Conservation (phyloP, 2,888 invertebrate species). For the Rotaria sp. region DNA sequence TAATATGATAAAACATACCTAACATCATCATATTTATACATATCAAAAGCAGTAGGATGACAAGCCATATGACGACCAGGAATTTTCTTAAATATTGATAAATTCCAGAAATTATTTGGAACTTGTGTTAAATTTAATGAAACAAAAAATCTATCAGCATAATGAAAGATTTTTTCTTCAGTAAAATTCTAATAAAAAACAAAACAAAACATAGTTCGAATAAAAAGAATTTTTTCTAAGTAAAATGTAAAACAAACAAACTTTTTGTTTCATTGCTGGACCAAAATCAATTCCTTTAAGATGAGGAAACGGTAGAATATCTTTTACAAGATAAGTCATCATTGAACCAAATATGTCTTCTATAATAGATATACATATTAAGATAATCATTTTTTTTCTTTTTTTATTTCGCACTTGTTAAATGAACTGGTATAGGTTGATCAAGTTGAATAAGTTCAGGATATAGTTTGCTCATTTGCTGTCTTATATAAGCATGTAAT, state of each 20-base stretch:
- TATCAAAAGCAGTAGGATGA: slow-evolving; percentile 73
- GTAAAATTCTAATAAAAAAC: slow-evolving; percentile 47
- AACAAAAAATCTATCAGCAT: slow-evolving; percentile 50
- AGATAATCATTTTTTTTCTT: not conserved
- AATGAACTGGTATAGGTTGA: slow-evolving; percentile 75
- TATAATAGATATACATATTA: slow-evolving; percentile 46
- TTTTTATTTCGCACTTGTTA: slow-evolving; percentile 61
- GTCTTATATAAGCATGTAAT: slow-evolving; percentile 72
- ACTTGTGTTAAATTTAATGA: slow-evolving; percentile 64
- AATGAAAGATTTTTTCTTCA: slow-evolving; percentile 59
- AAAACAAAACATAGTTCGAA: not conserved
- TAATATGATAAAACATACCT: slow-evolving; percentile 59
- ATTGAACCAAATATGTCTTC: slow-evolving; percentile 60
- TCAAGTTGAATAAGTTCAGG: slow-evolving; percentile 51
- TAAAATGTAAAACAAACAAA: slow-evolving; percentile 39
- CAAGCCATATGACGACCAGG: slow-evolving; percentile 65
- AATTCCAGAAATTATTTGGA: slow-evolving; percentile 75
- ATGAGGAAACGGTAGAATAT: slow-evolving; percentile 63
- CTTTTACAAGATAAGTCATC: slow-evolving; percentile 50
- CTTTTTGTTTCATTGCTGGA: slow-evolving; percentile 62
- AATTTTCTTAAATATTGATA: slow-evolving; percentile 67
- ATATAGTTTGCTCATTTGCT: slow-evolving; percentile 64
- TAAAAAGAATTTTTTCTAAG: not conserved
- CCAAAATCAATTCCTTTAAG: slow-evolving; percentile 69
- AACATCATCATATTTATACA: slow-evolving; percentile 75